Percentiles rank a stretch among this genome's conserved stretches.
These are phyloP conservation scores for Epicauta chinensis DNA, from an alignment of 1,140 invertebrate species.

Conservation along the genomic window DNA sequence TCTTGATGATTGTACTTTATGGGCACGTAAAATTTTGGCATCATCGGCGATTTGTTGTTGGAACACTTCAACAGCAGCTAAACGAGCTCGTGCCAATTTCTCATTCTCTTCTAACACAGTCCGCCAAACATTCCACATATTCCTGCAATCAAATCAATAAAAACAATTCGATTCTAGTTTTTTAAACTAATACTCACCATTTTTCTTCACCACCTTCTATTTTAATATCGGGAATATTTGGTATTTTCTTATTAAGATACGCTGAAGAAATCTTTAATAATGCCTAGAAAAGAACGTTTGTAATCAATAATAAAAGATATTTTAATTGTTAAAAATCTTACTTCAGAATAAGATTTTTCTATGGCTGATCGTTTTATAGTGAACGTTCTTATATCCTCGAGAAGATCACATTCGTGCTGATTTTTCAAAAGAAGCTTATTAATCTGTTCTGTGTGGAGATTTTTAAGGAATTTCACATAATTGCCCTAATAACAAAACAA, in stretches of 20 bases:
- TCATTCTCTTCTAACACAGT: slow-evolving; percentile 93
- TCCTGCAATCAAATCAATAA: slow-evolving; percentile 55
- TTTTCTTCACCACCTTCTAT: slow-evolving; percentile 81
- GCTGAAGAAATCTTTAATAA: slow-evolving; percentile 83
- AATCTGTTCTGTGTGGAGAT: slow-evolving; percentile 87
- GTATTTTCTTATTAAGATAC: slow-evolving; percentile 88
- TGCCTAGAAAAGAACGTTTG: slow-evolving; percentile 54
- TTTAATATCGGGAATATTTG: slow-evolving; percentile 82
- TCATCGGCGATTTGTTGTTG: slow-evolving; percentile 92
- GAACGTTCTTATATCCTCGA: slow-evolving; percentile 91
- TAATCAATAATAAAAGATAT: slow-evolving; percentile 12
- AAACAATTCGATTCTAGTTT: slow-evolving; percentile 1
- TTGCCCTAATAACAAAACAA: too few species aligned
- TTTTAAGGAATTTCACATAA: slow-evolving; percentile 83
- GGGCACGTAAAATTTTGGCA: slow-evolving; percentile 73
- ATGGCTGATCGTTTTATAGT: slow-evolving; percentile 85
- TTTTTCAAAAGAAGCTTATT: slow-evolving; percentile 89
- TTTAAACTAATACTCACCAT: slow-evolving; percentile 58
- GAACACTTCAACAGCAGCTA: slow-evolving; percentile 90
- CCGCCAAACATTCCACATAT: slow-evolving; percentile 94
- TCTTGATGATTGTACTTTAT: slow-evolving; percentile 81
- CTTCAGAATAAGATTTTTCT: slow-evolving; percentile 93
- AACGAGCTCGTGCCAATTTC: slow-evolving; percentile 79
- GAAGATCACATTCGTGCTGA: slow-evolving; percentile 90
- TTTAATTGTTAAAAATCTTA: slow-evolving; percentile 39